Conservation (phyloP, 2,113 vertebrate species). For the Paracanthobrama guichenoti region DNA sequence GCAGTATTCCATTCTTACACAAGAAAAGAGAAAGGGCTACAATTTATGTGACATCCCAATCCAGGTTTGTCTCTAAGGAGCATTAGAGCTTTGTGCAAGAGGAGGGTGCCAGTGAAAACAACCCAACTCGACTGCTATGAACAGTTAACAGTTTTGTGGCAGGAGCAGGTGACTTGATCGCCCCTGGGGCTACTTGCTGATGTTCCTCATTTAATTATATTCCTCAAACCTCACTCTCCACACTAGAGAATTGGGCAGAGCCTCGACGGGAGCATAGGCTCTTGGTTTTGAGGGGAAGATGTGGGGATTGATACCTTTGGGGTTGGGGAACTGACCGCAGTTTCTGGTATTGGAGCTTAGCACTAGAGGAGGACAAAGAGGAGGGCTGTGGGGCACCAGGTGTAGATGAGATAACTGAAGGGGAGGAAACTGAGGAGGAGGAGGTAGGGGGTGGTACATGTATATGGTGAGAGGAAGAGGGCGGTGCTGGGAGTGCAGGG, state of each 20-base stretch:
- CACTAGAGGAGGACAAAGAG: constrained; percentile 75
- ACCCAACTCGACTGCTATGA: constrained; percentile 33
- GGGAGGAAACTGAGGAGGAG: constrained; percentile 75
- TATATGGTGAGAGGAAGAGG: constrained; percentile 70
- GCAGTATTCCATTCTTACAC: constrained; percentile 50
- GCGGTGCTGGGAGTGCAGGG: constrained; percentile 74
- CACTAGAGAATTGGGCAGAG: constrained; percentile 90
- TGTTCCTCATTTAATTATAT: constrained; percentile 32
- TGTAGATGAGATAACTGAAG: constrained; percentile 73
- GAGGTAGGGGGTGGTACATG: constrained; percentile 70
- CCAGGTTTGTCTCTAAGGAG: constrained; percentile 41
- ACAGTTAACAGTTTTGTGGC: constrained; percentile 8
- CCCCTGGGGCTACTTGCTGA: constrained; percentile 48
- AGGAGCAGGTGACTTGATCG: constrained; percentile 23
- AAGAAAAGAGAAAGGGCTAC: constrained; percentile 49
- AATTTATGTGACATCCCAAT: constrained; percentile 33
- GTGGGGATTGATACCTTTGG: constrained; percentile 77
- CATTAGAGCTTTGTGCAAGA: constrained; percentile 56
- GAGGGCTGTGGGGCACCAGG: constrained; percentile 73
- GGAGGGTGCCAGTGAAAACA: constrained; percentile 6
- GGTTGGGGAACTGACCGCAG: constrained; percentile 75
- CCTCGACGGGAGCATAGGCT: constrained; percentile 86
- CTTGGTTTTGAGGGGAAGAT: constrained; percentile 79
- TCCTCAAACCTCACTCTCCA: constrained; percentile 90
- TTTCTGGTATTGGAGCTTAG: constrained; percentile 81